Base-by-base conservation (phyloP, 2,797 vertebrate species). In the Chaetodon trifasciatus region DNA sequence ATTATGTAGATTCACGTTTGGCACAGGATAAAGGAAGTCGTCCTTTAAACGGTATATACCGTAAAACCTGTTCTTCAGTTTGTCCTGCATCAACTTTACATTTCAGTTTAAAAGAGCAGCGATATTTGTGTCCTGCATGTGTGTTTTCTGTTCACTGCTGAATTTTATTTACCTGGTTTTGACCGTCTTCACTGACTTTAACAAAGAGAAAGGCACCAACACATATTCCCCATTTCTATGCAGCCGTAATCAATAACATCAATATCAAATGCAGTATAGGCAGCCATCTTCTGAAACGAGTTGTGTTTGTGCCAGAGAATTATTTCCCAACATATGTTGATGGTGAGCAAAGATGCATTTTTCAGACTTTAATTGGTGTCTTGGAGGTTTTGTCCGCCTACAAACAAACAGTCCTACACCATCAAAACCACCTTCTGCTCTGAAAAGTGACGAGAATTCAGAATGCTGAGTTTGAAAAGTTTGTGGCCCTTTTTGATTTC, bases 261-360 rank as follows among this genome's bases (percentile, higher is more conserved):
- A 28, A 44, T 55, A 42, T 39, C 11, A 32, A 66, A 67, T 57
- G 15, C n/a, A 74, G 1, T 28, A n/a, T 8, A 19, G 5, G 6
- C 40, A 32, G 60, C 3, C 46, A 58, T 21, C 7, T 69, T 73
- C 64, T 39, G 44, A 35, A 76, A 75, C 12, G 24, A 16, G 10
- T 19, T 47, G 24, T 23, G 8, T 11, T 56, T 55, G 16, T 70
- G 23, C 39, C 19, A 52, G 19, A 57, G 42, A 10, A n/a, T 73
- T 32, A 28, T 74, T 79, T 74, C 74, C 7, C 28, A 49, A 9
- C 21, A 63, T 35, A 32, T 39, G 21, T 42, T 55, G 3, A 64
- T 32, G 40, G 40, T 3, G 16, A 56, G 16, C 52, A 1, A 58
- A 65, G 58, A 74, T 63, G 17, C 47, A 32, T 44, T 47, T 65